Conservation (phyloP, 2,113 vertebrate genomes). For the Thermophis baileyi region DNA sequence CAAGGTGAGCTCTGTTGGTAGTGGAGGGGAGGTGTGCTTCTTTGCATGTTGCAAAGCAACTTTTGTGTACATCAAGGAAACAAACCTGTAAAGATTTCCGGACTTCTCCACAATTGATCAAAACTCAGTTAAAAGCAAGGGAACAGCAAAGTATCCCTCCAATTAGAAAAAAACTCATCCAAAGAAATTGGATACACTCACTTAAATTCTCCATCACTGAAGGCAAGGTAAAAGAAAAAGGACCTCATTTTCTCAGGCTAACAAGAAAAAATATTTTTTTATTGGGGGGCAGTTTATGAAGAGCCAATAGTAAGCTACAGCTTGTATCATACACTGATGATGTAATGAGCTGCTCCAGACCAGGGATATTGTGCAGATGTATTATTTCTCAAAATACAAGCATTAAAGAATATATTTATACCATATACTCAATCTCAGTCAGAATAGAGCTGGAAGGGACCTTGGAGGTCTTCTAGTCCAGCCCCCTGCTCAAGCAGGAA, state of each 20-base stretch:
- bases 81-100: not conserved
- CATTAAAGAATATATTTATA: not conserved
- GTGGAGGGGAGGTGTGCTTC: not conserved
- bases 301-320: not conserved
- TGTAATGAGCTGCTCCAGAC: not conserved
- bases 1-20: not conserved
- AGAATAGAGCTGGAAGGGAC: too few relatives aligned
- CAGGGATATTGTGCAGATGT: not conserved
- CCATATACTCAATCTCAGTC: not conserved
- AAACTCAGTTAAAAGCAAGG: not conserved
- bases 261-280: not conserved
- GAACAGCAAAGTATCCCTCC: not conserved
- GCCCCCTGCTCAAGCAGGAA: too few relatives aligned
- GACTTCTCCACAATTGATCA: not conserved
- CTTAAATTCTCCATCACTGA: not conserved
- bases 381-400: not conserved
- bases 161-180: not conserved
- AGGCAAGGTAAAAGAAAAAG: not conserved
- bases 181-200: not conserved
- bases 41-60: not conserved
- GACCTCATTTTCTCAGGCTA: not conserved
- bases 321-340: not conserved
- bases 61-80: not conserved
- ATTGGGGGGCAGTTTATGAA: not conserved
- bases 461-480: too few relatives aligned